phyloP scores from a whole-genome alignment of 2,888 invertebrate genomes.

The Athrips mouffetella region DNA sequence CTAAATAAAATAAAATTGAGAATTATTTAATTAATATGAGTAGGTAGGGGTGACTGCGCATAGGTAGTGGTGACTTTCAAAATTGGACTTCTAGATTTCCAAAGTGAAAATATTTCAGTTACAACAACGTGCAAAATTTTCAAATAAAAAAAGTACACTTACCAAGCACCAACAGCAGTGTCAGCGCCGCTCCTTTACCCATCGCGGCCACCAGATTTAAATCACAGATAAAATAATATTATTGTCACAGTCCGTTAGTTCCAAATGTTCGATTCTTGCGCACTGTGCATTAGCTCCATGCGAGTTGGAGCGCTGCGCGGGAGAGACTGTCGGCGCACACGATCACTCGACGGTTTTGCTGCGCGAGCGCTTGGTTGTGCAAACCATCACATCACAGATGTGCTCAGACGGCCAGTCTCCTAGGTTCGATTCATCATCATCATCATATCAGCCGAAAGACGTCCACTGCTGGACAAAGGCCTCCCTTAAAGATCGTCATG shows the following conservation, averaged over 20 bases:
- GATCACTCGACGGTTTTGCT: constrained; percentile 24
- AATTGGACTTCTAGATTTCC: no score
- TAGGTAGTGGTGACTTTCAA: no score
- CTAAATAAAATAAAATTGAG: no score
- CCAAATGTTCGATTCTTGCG: background rate
- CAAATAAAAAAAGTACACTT: constrained; percentile 29
- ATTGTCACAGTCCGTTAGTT: constrained; percentile 4
- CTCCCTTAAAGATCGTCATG: no score
- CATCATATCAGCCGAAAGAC: no score
- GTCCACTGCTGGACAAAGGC: no score
- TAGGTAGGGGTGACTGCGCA: no score
- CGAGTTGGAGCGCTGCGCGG: constrained; percentile 24
- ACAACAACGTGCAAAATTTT: no score
- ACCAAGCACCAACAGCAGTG: constrained; percentile 44
- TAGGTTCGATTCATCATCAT: no score
- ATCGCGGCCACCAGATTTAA: constrained; percentile 26
- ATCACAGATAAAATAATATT: background rate
- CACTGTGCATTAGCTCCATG: constrained; percentile 18
- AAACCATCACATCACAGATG: constrained; percentile 11
- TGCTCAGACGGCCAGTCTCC: constrained; percentile 2
- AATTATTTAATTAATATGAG: no score
- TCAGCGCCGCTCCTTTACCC: constrained; percentile 30
- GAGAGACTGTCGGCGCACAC: constrained; percentile 30
- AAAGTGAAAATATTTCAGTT: no score
- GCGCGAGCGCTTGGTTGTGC: constrained; percentile 25